These are phyloP conservation scores for Siderastrea radians DNA, from an alignment of 92 coral and sea anemone genomes.

Conservation along the genomic window DNA sequence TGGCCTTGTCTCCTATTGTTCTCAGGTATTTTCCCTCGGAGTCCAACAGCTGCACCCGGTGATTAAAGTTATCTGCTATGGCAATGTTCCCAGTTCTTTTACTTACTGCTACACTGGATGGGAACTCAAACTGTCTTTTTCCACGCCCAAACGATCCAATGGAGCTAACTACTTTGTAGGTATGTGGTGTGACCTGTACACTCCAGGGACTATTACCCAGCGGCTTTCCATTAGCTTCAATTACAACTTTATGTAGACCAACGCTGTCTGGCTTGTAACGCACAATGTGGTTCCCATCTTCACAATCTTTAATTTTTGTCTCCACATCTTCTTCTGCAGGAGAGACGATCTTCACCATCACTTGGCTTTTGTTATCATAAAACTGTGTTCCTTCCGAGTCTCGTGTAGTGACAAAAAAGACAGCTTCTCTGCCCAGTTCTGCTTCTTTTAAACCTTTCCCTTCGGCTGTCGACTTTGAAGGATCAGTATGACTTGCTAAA, in stretches of 20 bases:
- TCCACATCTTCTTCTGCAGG: slow-evolving; percentile 11
- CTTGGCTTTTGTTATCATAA: neutral
- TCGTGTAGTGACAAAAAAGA: neutral
- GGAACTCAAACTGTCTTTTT: neutral
- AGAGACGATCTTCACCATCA: neutral
- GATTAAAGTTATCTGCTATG: neutral
- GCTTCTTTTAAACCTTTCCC: neutral
- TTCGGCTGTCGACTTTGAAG: neutral
- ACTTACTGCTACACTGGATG: neutral
- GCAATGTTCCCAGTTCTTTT: slow-evolving; percentile 13
- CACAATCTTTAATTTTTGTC: slow-evolving; percentile 27
- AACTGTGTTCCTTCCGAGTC: slow-evolving; percentile 5
- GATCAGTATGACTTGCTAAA: neutral
- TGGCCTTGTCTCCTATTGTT: neutral
- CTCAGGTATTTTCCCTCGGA: neutral
- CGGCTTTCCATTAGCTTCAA: slow-evolving; percentile 30
- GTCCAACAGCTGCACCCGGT: neutral
- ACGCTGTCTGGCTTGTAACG: slow-evolving; percentile 30
- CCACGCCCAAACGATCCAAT: neutral
- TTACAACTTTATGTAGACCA: slow-evolving; percentile 45
- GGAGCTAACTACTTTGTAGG: neutral
- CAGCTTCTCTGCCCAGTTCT: neutral
- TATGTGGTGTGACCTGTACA: slow-evolving; percentile 37
- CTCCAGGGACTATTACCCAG: slow-evolving; percentile 58
- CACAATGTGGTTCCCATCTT: slow-evolving; percentile 55